These are phyloP conservation scores for Ibidorhyncha struthersii DNA, from an alignment of 2,113 vertebrate species.

Conservation along the genomic window DNA sequence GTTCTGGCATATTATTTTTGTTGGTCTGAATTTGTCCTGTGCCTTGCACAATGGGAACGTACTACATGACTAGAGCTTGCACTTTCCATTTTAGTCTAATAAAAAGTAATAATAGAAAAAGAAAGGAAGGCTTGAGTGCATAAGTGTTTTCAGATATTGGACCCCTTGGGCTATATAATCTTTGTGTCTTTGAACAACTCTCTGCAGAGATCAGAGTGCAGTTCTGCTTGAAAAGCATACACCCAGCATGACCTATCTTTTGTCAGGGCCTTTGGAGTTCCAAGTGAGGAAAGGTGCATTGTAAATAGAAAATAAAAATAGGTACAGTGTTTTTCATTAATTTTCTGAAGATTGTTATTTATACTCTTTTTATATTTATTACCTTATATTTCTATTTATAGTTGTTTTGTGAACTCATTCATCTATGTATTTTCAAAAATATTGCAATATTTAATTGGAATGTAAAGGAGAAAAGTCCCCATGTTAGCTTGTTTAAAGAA, in stretches of 20 bases:
- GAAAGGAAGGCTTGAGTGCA: neutral
- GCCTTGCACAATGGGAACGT: neutral
- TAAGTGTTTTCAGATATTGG: neutral
- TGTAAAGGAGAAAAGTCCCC: neutral
- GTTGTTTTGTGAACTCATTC: neutral
- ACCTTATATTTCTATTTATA: neutral
- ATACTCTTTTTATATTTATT: neutral
- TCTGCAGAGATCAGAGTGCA: neutral
- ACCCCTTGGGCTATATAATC: neutral
- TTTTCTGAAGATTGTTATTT: neutral
- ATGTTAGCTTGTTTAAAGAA: neutral
- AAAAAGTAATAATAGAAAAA: neutral
- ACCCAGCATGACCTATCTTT: neutral
- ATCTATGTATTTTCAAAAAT: neutral
- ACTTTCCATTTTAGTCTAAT: neutral
- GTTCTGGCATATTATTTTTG: neutral
- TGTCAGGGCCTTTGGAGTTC: neutral
- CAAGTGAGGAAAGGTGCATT: neutral
- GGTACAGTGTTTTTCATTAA: neutral
- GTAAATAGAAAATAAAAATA: neutral
- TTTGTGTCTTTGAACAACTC: neutral
- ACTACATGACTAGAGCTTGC: neutral
- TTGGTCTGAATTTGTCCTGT: neutral
- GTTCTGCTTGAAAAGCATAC: neutral
- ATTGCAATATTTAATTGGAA: neutral